Conservation (phyloP, 2,888 invertebrate species). For the Drosophila infuscata region DNA sequence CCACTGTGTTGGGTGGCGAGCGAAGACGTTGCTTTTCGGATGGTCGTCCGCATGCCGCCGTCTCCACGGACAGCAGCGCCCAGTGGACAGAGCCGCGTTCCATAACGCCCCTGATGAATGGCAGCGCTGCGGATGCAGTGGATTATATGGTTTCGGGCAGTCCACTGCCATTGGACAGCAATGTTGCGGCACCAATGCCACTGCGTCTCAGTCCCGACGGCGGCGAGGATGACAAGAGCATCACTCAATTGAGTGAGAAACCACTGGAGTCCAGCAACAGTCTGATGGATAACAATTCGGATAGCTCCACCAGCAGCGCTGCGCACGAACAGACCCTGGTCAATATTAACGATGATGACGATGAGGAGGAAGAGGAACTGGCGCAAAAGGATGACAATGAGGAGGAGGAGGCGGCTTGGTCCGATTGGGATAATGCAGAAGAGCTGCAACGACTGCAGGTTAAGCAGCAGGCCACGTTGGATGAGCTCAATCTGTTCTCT, state of each 20-base stretch:
- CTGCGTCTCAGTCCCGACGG: conserved; percentile 93
- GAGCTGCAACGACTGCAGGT: conserved; percentile 69
- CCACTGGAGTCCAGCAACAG: conserved; percentile 28
- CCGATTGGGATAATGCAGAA: conserved; percentile 91
- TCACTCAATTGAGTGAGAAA: conserved; percentile 84
- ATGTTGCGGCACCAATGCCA: conserved; percentile 85
- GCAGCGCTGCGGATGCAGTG: conserved; percentile 52
- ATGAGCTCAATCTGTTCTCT: conserved; percentile 30
- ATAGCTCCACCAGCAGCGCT: conserved; percentile 33
- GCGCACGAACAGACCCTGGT: conserved; percentile 40
- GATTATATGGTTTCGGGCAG: conserved; percentile 83
- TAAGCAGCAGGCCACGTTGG: conserved; percentile 32
- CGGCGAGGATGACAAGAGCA: conserved; percentile 89
- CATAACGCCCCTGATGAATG: conserved; percentile 84
- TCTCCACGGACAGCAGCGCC: conserved; percentile 70
- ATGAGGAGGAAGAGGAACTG: conserved; percentile 87
- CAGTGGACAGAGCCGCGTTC: conserved; percentile 84
- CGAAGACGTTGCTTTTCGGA: conserved; percentile 93
- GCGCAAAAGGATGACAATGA: conserved; percentile 85
- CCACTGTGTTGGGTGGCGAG: conserved; percentile 93
- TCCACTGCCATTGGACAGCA: conserved; percentile 79
- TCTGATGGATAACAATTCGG: conserved; percentile 15
- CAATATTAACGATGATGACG: conserved; percentile 19
- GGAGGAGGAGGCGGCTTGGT: conserved; percentile 91
- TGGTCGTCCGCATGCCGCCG: conserved; percentile 88